These are phyloP conservation scores for Centropus unirufus DNA, from an alignment of 2,113 vertebrate genomes.

Conservation along the genomic window DNA sequence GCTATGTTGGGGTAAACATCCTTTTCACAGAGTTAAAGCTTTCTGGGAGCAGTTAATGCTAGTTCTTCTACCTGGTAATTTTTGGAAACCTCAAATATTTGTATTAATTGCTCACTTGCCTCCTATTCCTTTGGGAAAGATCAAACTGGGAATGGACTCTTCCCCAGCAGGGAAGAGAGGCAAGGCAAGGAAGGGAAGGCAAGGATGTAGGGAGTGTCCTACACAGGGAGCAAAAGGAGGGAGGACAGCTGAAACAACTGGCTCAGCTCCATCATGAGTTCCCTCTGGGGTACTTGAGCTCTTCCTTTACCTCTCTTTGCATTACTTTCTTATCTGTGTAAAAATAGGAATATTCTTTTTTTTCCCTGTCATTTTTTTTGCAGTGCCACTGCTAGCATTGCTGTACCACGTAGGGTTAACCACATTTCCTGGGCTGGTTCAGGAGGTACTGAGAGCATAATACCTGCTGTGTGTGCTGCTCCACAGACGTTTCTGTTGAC, in stretches of 20 bases:
- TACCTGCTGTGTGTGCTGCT: not conserved
- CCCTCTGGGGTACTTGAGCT: not conserved
- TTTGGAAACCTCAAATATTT: not conserved
- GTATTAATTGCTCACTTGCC: not conserved
- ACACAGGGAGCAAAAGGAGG: rapidly evolving
- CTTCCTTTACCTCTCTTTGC: not conserved
- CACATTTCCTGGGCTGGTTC: not conserved
- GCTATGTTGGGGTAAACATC: not conserved
- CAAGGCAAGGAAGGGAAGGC: not conserved
- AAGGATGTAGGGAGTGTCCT: rapidly evolving
- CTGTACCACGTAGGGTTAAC: rapidly evolving
- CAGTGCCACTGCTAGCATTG: not conserved
- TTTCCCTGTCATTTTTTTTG: rapidly evolving
- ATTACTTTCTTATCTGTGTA: not conserved
- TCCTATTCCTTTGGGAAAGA: not conserved
- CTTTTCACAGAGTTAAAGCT: not conserved
- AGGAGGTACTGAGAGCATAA: rapidly evolving
- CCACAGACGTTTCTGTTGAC: not conserved
- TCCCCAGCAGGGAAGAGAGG: not conserved
- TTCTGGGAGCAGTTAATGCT: not conserved
- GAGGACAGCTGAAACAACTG: not conserved
- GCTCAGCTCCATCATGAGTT: rapidly evolving
- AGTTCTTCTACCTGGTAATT: not conserved
- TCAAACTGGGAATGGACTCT: not conserved
- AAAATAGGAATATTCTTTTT: not conserved